These are phyloP conservation scores for Thymelicus sylvestris DNA, from an alignment of 2,888 invertebrate species.

Conservation along the genomic window DNA sequence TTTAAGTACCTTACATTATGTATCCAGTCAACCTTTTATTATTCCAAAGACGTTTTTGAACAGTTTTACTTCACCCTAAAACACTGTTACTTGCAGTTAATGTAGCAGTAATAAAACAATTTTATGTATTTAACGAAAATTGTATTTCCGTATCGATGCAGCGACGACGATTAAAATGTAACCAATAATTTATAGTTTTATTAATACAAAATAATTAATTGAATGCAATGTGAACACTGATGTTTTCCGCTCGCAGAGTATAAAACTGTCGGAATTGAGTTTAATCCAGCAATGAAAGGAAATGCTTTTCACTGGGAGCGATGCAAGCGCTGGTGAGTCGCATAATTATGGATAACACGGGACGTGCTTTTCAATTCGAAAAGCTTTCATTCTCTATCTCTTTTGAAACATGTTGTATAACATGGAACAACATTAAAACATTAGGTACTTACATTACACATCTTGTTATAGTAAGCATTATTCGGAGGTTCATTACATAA, in stretches of 20 bases:
- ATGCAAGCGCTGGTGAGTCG: slow-evolving; percentile 1
- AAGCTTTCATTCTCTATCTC: not conserved
- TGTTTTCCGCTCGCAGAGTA: not conserved
- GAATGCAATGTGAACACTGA: not conserved
- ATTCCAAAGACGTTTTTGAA: no score
- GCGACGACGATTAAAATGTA: not conserved
- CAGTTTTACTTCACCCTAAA: no score
- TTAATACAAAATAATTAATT: not conserved
- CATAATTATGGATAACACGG: slow-evolving; percentile 8
- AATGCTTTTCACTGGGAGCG: slow-evolving; percentile 9
- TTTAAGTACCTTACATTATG: no score
- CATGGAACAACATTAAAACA: not conserved
- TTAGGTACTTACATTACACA: not conserved
- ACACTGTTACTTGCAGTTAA: no score
- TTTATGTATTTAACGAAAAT: no score
- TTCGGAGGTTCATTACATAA: no score
- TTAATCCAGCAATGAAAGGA: slow-evolving; percentile 11
- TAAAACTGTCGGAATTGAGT: slow-evolving; percentile 4
- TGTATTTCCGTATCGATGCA: no score
- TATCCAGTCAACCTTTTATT: no score
- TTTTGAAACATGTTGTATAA: not conserved
- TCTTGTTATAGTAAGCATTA: not conserved
- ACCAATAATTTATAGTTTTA: not conserved
- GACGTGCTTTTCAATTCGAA: slow-evolving; percentile 10
- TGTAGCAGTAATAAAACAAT: no score